Percentiles rank a stretch among this genome's conserved stretches.
phyloP scores from a whole-genome alignment of 2,888 invertebrate genomes.

The Actias luna region DNA sequence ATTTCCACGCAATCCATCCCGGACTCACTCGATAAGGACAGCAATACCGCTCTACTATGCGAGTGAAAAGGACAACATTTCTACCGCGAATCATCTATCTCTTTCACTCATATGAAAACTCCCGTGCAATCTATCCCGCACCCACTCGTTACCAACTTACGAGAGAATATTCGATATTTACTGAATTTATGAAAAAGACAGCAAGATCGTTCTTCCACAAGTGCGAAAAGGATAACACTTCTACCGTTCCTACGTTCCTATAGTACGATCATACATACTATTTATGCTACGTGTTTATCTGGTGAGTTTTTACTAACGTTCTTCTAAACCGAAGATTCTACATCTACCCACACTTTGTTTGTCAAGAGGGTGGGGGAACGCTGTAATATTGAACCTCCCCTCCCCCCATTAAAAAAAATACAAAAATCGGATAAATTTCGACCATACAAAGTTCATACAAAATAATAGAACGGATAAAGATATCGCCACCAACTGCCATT shows the following conservation, averaged over 20 bases:
- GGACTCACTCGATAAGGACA: no score
- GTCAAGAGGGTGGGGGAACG: neutral
- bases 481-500: slow-evolving; percentile 79
- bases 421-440: no score
- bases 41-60: no score
- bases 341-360: no score
- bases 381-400: no score
- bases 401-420: no score
- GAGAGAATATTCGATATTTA: neutral
- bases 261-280: neutral
- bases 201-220: neutral
- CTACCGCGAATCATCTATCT: neutral
- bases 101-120: neutral
- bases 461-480: slow-evolving; percentile 82
- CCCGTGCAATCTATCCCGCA: neutral
- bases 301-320: neutral
- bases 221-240: neutral
- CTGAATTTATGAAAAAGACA: neutral
- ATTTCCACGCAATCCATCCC: neutral
- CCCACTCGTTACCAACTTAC: neutral
- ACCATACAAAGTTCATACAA: slow-evolving; percentile 48
- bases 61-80: neutral
- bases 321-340: neutral
- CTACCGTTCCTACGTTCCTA: neutral
- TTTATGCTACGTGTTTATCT: neutral